phyloP scores from a whole-genome alignment of 2,113 vertebrate species.

The Herpailurus yagouaroundi region DNA sequence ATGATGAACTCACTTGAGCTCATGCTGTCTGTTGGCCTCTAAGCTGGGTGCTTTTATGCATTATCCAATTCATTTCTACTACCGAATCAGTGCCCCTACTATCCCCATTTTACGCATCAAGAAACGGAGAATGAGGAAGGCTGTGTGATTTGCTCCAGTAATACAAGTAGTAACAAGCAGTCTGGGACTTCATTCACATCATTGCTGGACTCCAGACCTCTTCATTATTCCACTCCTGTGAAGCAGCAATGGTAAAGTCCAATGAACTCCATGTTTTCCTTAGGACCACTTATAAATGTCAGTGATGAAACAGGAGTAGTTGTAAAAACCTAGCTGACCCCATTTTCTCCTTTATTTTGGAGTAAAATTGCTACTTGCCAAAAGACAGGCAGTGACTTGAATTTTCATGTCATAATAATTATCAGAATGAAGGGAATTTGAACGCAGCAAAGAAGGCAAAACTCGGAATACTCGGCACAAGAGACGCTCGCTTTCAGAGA shows the following conservation, averaged over 20 bases:
- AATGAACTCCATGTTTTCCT: background rate
- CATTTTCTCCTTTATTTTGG: background rate
- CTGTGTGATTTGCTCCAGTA: rapidly evolving
- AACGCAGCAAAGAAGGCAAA: background rate
- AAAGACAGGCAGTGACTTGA: conserved; percentile 29
- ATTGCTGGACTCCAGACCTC: background rate
- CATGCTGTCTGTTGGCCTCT: background rate
- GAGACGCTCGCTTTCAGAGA: conserved; percentile 73
- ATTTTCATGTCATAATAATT: background rate
- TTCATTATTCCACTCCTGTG: background rate
- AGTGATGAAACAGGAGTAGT: background rate
- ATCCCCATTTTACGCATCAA: background rate
- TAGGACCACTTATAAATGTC: background rate
- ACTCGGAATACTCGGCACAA: conserved; percentile 62
- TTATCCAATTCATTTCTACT: background rate
- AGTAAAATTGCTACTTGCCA: background rate
- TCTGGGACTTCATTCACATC: too few relatives aligned
- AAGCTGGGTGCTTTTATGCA: background rate
- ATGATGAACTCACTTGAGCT: background rate
- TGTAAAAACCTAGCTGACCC: background rate
- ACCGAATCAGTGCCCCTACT: background rate
- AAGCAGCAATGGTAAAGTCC: background rate
- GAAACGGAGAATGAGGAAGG: background rate
- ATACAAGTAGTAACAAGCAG: rapidly evolving
- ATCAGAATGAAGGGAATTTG: background rate